Evolutionary conservation across 1,140 invertebrate genomes (phyloP).

Genomic region (Eumaeus atala): DNA sequence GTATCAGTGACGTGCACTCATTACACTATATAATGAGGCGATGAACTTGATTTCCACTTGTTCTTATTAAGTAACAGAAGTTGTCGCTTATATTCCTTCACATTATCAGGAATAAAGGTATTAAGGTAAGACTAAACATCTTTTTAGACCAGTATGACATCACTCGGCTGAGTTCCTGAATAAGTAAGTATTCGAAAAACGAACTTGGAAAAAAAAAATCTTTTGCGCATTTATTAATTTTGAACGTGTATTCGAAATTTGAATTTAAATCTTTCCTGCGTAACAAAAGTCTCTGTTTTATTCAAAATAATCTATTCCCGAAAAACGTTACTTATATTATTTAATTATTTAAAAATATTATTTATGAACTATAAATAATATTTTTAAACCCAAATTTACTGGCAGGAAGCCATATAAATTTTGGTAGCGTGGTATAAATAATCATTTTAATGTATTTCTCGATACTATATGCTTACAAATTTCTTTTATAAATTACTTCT

Average conservation of each 20-base stretch:
- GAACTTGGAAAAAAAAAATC: not conserved
- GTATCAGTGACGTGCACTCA: not conserved
- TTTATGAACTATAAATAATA: no score
- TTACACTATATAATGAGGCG: not conserved
- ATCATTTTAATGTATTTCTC: no score
- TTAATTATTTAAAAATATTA: no score
- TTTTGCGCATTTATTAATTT: slow-evolving; percentile 2
- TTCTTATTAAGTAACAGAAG: slow-evolving; percentile 1
- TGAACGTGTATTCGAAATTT: not conserved
- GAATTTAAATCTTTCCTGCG: no score
- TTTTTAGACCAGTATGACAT: slow-evolving; percentile 19
- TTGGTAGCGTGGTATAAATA: no score
- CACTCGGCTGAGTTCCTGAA: slow-evolving; percentile 21
- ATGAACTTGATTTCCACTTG: not conserved
- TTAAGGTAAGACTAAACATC: slow-evolving; percentile 16
- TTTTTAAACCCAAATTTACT: no score
- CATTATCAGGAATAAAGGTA: slow-evolving; percentile 13
- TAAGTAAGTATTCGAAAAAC: slow-evolving; percentile 10
- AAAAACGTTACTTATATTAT: no score
- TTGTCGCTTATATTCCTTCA: not conserved
- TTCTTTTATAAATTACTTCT: no score
- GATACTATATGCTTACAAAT: no score
- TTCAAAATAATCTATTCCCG: no score
- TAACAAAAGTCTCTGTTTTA: no score
- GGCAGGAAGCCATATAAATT: no score